Evolutionary conservation across 1,140 invertebrate species (phyloP).

Genomic region (Mylabris phalerata): DNA sequence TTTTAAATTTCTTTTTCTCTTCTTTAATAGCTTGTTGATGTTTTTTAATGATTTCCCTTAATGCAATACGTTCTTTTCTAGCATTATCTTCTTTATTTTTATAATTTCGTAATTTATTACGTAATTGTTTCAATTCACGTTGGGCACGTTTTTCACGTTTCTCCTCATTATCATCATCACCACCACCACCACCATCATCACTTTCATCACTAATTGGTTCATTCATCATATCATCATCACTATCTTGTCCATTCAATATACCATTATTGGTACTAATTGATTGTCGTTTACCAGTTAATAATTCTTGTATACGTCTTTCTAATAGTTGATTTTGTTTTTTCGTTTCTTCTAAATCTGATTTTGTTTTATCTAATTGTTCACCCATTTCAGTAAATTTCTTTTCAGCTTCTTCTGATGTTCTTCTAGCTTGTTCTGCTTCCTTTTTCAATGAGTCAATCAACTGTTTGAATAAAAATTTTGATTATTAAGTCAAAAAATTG

Average conservation of each 20-base stretch:
- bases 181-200: conserved; percentile 53
- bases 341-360: conserved; percentile 70
- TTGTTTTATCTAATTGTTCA: conserved; percentile 67
- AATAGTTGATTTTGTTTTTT: conserved; percentile 66
- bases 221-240: conserved; percentile 49
- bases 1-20: conserved; percentile 68
- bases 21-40: conserved; percentile 67
- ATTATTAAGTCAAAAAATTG: too few species aligned
- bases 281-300: conserved; percentile 37
- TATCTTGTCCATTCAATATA: conserved; percentile 26
- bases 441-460: conserved; percentile 61
- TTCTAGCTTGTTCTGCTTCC: conserved; percentile 67
- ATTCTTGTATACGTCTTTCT: conserved; percentile 62
- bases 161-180: conserved; percentile 66
- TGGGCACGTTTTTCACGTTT: conserved; percentile 50
- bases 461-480: conserved; percentile 7
- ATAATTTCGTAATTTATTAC: conserved; percentile 68
- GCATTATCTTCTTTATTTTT: conserved; percentile 72
- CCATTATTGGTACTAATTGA: conserved; percentile 28
- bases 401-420: conserved; percentile 71
- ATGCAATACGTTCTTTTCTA: conserved; percentile 65
- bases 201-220: conserved; percentile 49
- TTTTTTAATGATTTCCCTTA: conserved; percentile 74
- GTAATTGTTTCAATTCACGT: conserved; percentile 60
- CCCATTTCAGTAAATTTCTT: conserved; percentile 66